Conservation (phyloP, 2,797 vertebrate genomes). For the Picus viridis region DNA sequence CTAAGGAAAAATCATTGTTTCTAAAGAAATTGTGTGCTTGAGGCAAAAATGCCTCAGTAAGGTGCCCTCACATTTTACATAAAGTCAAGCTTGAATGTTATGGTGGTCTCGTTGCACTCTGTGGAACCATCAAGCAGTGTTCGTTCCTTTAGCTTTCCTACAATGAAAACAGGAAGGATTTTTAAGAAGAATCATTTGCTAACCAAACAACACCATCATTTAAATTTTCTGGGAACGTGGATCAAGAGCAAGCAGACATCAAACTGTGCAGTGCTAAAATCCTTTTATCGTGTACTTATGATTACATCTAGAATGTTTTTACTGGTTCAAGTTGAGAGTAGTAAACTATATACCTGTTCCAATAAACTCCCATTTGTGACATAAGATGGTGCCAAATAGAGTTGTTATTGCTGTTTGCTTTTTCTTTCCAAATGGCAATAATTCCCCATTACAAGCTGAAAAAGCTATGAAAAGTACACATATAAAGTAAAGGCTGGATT, state of each 20-base stretch:
- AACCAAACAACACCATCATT: not conserved
- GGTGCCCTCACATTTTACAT: not conserved
- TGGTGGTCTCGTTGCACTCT: not conserved
- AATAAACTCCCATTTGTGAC: not conserved
- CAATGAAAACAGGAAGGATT: not conserved
- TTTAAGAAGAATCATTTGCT: not conserved
- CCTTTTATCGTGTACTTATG: not conserved
- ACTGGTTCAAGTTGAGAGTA: not conserved
- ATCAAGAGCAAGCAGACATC: not conserved
- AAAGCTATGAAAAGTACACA: not conserved
- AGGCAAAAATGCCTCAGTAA: not conserved
- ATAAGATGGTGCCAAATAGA: not conserved
- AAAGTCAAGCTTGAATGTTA: not conserved
- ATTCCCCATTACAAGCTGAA: conserved; percentile 18
- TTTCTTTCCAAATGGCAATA: not conserved
- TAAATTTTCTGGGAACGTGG: not conserved
- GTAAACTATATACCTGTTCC: not conserved
- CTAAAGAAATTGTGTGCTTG: not conserved
- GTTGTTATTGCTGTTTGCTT: not conserved
- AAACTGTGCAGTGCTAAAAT: not conserved
- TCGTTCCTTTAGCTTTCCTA: not conserved
- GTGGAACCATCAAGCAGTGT: not conserved
- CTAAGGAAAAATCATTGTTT: not conserved
- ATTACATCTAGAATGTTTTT: not conserved
- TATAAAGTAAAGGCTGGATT: not conserved